Conservation (phyloP, 1,140 invertebrate genomes). For the Rhopalosiphum maidis region DNA sequence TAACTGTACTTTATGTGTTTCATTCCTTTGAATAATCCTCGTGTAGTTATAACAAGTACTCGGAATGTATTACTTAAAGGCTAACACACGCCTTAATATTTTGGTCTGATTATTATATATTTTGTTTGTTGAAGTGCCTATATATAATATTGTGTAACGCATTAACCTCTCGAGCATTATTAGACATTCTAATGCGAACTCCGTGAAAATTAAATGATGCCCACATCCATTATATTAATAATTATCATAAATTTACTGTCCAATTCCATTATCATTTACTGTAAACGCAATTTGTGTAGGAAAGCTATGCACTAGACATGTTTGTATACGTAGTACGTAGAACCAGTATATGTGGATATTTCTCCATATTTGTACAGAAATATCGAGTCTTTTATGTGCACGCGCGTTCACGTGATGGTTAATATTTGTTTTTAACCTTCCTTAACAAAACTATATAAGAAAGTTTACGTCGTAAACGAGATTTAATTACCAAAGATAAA, state of each 20-base stretch:
- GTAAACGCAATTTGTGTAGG: not conserved
- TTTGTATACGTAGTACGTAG: not conserved
- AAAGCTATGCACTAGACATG: not conserved
- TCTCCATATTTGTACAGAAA: not conserved
- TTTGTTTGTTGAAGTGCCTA: not conserved
- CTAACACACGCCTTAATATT: not conserved
- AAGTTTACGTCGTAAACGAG: not conserved
- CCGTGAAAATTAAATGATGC: not conserved
- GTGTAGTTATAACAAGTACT: not conserved
- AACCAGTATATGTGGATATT: not conserved
- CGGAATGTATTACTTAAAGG: not conserved
- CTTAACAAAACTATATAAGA: not conserved
- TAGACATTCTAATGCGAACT: not conserved
- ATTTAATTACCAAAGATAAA: not conserved
- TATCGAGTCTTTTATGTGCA: not conserved
- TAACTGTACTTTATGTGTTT: not conserved
- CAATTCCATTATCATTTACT: not conserved
- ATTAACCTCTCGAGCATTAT: not conserved
- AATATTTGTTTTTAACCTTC: not conserved
- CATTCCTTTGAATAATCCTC: not conserved
- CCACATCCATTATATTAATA: not conserved
- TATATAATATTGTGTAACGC: not conserved
- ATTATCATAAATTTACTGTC: not conserved
- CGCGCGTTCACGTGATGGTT: not conserved
- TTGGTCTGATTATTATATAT: not conserved